phyloP scores from a whole-genome alignment of 2,113 vertebrate genomes.

The Festucalex cinctus region DNA sequence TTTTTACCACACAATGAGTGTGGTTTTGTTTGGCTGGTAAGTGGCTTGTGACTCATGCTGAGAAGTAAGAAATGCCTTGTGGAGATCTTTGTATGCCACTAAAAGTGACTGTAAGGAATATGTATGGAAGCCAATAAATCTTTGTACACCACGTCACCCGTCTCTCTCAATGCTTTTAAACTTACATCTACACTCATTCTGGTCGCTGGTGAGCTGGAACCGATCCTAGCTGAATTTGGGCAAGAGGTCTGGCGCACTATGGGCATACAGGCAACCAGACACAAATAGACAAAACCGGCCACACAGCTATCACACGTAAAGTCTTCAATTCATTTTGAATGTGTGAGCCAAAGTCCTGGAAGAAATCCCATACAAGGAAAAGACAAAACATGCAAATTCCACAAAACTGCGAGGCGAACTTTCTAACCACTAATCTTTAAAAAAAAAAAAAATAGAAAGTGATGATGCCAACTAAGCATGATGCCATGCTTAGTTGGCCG shows the following conservation, averaged over 20 bases:
- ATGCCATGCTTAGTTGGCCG: neutral
- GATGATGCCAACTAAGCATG: no score
- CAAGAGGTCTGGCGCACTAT: neutral
- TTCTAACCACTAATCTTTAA: no score
- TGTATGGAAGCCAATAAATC: conserved; percentile 70
- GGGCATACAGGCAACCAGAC: neutral
- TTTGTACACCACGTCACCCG: conserved; percentile 38
- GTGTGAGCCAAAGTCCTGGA: no score
- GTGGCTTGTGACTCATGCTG: conserved; percentile 42
- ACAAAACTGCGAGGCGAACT: no score
- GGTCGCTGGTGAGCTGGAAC: no score
- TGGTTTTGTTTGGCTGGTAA: conserved; percentile 38
- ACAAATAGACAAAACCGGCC: no score
- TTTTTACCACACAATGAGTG: conserved; percentile 19
- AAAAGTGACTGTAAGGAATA: conserved; percentile 57
- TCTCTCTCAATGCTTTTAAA: conserved; percentile 11
- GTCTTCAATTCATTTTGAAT: no score
- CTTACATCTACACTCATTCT: neutral
- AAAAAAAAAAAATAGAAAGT: no score
- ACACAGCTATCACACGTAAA: no score
- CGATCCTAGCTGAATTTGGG: neutral
- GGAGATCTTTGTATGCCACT: conserved; percentile 59
- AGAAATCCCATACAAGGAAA: no score
- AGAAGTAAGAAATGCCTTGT: conserved; percentile 40
- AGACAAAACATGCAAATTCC: no score